Conservation (phyloP, 2,113 vertebrate species). For the Echinops telfairi region DNA sequence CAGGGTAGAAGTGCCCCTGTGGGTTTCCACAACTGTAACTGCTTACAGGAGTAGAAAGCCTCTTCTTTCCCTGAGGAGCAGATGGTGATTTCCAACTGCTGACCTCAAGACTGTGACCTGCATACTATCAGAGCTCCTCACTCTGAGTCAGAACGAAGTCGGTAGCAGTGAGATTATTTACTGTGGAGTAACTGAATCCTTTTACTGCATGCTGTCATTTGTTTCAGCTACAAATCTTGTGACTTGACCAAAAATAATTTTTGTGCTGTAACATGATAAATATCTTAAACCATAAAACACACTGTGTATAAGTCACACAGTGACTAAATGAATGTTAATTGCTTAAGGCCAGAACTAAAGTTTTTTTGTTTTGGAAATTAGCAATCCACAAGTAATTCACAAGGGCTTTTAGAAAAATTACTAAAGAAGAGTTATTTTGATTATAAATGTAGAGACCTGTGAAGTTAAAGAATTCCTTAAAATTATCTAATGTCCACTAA, state of each 20-base stretch:
- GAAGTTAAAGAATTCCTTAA: not conserved
- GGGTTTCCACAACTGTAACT: too few relatives aligned
- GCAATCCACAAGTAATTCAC: not conserved
- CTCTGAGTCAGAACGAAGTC: too few relatives aligned
- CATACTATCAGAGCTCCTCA: too few relatives aligned
- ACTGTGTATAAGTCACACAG: not conserved
- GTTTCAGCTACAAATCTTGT: too few relatives aligned
- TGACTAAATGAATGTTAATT: not conserved
- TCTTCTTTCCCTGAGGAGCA: too few relatives aligned
- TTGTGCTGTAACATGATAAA: conserved; percentile 2
- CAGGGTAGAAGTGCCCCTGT: too few relatives aligned
- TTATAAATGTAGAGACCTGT: not conserved
- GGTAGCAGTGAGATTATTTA: not conserved
- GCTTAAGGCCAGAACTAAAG: not conserved
- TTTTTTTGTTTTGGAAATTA: conserved; percentile 42
- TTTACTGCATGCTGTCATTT: too few relatives aligned
- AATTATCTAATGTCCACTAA: not conserved
- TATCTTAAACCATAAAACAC: conserved; percentile 14
- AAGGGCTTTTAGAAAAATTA: not conserved
- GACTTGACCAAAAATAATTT: not conserved
- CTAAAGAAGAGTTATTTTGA: not conserved
- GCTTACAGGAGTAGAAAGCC: too few relatives aligned
- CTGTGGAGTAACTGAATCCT: not conserved
- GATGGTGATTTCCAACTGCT: too few relatives aligned
- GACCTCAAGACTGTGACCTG: too few relatives aligned